Evolutionary conservation across 1,140 invertebrate species (phyloP).

Genomic region (Tigriopus japonicus): DNA sequence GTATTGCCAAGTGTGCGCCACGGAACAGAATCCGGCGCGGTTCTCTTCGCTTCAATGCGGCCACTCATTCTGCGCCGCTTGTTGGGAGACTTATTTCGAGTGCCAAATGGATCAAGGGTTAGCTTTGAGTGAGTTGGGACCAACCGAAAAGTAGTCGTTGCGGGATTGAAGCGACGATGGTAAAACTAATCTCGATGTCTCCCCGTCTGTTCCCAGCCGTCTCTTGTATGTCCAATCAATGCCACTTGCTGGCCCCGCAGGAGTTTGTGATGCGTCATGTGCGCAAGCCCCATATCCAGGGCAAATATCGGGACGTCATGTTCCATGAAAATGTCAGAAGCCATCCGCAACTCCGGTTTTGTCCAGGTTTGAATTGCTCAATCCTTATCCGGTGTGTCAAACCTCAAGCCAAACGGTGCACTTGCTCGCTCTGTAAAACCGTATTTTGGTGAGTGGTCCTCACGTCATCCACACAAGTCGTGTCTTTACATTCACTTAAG

Average conservation of each 20-base stretch:
- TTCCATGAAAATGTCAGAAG: constrained; percentile 88
- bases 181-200: too few relatives aligned
- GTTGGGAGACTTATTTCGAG: constrained; percentile 89
- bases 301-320: constrained; percentile 84
- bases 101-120: constrained; percentile 77
- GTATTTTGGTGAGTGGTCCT: constrained; percentile 62
- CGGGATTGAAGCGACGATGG: too few relatives aligned
- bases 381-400: constrained; percentile 57
- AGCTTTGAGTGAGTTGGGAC: constrained; percentile 42
- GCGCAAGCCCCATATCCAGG: constrained; percentile 51
- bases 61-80: constrained; percentile 82
- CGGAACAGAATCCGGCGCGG: constrained; percentile 32
- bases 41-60: constrained; percentile 65
- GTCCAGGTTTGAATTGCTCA: constrained; percentile 88
- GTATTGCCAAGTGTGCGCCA: constrained; percentile 41
- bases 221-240: constrained; percentile 87
- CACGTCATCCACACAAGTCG: too few relatives aligned
- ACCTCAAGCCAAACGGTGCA: constrained; percentile 52
- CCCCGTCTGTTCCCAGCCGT: too few relatives aligned
- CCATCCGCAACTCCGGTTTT: constrained; percentile 74
- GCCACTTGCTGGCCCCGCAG: constrained; percentile 75
- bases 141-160: too few relatives aligned
- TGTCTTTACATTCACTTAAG: background rate
- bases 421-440: constrained; percentile 55
- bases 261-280: constrained; percentile 80